A percentile compares a stretch with the other conserved stretches of the same genome.
These are phyloP conservation scores for Nephrotoma flavescens DNA, from an alignment of 2,888 invertebrate species.

Conservation along the genomic window DNA sequence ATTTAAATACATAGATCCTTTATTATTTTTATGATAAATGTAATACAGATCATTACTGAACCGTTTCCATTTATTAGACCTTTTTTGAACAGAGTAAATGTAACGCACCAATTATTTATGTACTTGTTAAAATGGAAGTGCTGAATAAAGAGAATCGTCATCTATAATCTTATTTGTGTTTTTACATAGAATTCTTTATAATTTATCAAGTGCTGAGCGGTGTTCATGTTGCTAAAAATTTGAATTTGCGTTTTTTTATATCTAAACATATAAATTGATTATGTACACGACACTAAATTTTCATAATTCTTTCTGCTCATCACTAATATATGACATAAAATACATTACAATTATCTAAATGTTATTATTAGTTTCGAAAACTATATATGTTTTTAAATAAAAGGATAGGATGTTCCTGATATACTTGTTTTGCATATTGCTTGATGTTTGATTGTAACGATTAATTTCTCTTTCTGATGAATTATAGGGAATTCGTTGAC, in stretches of 20 bases:
- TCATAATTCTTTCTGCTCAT: neutral
- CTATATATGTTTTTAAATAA: neutral
- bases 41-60: neutral
- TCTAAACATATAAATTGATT: neutral
- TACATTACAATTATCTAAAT: neutral
- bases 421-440: neutral
- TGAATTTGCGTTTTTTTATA: neutral
- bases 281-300: neutral
- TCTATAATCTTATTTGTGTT: neutral
- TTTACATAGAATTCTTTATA: neutral
- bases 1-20: neutral
- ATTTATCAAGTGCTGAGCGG: neutral
- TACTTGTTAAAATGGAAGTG: neutral
- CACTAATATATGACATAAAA: neutral
- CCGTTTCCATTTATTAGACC: neutral
- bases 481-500: conserved; percentile 58
- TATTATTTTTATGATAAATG: neutral
- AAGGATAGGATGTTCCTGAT: neutral
- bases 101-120: neutral
- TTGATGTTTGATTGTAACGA: neutral
- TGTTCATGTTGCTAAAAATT: neutral
- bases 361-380: neutral
- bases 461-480: neutral
- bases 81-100: neutral
- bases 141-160: neutral